A percentile compares a stretch with the other conserved stretches of the same genome.
Evolutionary conservation across 2,797 vertebrate species (phyloP).

Genomic region (Sitta carolinensis): DNA sequence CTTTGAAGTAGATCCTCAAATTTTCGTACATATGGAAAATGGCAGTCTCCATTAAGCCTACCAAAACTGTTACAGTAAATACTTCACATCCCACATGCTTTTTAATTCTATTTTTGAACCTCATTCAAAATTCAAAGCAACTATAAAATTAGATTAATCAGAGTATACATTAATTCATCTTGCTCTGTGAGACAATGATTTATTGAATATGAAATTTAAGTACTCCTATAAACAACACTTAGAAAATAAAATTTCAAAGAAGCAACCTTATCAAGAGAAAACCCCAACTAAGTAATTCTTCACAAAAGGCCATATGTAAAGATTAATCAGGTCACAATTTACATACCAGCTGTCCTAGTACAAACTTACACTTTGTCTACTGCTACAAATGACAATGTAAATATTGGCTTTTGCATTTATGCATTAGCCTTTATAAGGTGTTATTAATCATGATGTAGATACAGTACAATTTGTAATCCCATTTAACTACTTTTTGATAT

Average conservation of each 20-base stretch:
- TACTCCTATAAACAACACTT: neutral
- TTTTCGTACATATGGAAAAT: neutral
- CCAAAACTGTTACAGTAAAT: neutral
- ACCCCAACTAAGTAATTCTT: neutral
- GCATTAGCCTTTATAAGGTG: too few relatives aligned
- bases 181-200: neutral
- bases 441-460: too few relatives aligned
- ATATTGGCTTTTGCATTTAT: too few relatives aligned
- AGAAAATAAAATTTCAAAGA: neutral
- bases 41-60: neutral
- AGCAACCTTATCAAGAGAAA: neutral
- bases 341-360: neutral
- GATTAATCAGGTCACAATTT: neutral
- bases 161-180: neutral
- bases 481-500: too few relatives aligned
- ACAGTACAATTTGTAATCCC: too few relatives aligned
- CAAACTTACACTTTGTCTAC: neutral
- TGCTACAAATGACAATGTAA: too few relatives aligned
- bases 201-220: neutral
- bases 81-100: accelerated
- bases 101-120: neutral
- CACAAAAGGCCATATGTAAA: neutral
- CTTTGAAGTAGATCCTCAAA: neutral
- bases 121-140: neutral
- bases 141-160: neutral